A percentile compares a stretch with the other conserved stretches of the same genome.
Evolutionary conservation across 2,888 invertebrate species (phyloP).

Genomic region (Dicycla oo): DNA sequence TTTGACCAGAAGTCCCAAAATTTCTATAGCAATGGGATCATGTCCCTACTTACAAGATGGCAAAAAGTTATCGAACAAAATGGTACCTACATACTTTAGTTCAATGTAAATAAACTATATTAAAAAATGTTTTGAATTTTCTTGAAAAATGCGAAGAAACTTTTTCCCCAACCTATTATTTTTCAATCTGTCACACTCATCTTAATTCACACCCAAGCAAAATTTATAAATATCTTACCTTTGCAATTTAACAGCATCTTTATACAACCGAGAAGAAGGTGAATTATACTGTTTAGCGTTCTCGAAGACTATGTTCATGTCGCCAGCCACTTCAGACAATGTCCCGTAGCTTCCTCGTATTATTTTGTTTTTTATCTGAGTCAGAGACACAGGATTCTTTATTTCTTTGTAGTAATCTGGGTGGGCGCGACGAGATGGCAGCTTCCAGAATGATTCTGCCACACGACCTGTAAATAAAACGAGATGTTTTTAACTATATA

Average conservation of each 20-base stretch:
- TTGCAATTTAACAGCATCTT: slow-evolving; percentile 96
- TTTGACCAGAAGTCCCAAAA: no score
- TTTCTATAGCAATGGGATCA: no score
- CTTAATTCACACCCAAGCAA: not conserved
- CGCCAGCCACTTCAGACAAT: slow-evolving; percentile 96
- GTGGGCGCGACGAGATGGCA: slow-evolving; percentile 97
- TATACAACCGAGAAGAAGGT: slow-evolving; percentile 94
- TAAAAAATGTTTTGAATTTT: no score
- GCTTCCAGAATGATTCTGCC: slow-evolving; percentile 97
- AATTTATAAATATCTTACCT: slow-evolving; percentile 81
- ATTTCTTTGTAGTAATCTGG: slow-evolving; percentile 99
- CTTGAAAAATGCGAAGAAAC: no score
- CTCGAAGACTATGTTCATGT: slow-evolving; percentile 98
- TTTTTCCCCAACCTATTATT: no score
- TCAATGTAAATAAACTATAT: no score
- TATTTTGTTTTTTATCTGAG: slow-evolving; percentile 97
- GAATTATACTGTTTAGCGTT: slow-evolving; percentile 97
- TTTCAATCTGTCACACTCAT: not conserved
- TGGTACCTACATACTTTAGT: no score
- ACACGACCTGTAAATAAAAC: slow-evolving; percentile 91
- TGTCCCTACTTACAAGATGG: no score
- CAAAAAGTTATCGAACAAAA: no score
- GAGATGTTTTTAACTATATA: not conserved
- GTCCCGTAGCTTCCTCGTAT: slow-evolving; percentile 95
- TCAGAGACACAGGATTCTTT: slow-evolving; percentile 97